Evolutionary conservation across 2,113 vertebrate species (phyloP), one percentile per base, ranked within the genome.

Genomic region (Lamprotornis superbus): DNA sequence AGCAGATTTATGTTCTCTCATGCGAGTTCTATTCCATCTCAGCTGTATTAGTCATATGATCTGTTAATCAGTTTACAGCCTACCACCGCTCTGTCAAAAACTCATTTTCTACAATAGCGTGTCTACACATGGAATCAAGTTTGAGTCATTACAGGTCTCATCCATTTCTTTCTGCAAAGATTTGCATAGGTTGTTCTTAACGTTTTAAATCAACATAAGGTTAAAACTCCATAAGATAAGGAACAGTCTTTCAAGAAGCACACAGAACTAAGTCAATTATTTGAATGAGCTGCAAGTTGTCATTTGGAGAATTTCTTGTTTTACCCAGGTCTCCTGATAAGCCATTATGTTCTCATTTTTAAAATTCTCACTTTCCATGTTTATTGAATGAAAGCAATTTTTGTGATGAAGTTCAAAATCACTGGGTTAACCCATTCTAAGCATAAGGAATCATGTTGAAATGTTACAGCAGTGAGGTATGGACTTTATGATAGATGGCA

Each of bases 1-100:
- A 96, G 82, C 95, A 93, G 63, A 95, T 53, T 87, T 91, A 86
- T 64, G 50, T 91, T 93, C 93, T 89, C 46, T 94, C 84, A 94
- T 94, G 89, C 19, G 57, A 95, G 40, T 82, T 79, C 70, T 55
- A 46, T 64, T 94, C 37, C 40, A 75, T 68, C 63, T 85, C 89
- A 76, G 81, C 61, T 89, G 9, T 52, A 86, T 83, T 88, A 90
- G 80, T 87, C 88, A 89, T 74, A 28, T 59, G 83, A 94, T 73
- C 79, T 85, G 53, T 56, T 92, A 57, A 79, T 90, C 83, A 88
- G 78, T 83, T 76, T 52, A 56, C 37, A 88, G 68, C 39, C 61
- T 75, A 56, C 49, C 37, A 57, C 10, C 80, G 50, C 31, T 76
- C 59, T 88, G 39, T 81, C 75, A 94, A 86, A 80, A 35, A 74